phyloP scores from a whole-genome alignment of 2,797 vertebrate genomes.

The Halcyon smyrnensis region DNA sequence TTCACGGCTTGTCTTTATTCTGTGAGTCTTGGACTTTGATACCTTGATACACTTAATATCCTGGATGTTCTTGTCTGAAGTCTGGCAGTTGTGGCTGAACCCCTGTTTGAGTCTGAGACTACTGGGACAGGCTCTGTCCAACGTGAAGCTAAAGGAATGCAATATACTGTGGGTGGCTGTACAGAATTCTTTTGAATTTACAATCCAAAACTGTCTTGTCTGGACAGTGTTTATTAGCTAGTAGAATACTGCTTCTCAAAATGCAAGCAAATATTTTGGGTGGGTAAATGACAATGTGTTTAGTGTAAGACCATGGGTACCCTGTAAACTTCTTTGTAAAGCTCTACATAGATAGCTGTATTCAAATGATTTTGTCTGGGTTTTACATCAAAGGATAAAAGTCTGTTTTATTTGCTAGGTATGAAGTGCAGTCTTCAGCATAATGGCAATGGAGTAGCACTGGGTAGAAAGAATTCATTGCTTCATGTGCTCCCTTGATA shows the following conservation, averaged over 20 bases:
- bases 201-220: too few species aligned
- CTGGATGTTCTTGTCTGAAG: neutral
- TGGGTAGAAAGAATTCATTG: neutral
- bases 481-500: neutral
- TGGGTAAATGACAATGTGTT: neutral
- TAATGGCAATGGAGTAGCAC: neutral
- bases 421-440: neutral
- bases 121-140: neutral
- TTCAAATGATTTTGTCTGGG: neutral
- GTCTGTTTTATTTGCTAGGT: neutral
- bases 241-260: neutral
- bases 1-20: neutral
- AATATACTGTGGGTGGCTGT: too few species aligned
- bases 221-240: too few species aligned
- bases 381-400: neutral
- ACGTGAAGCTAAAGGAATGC: neutral
- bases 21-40: neutral
- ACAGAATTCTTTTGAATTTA: too few species aligned
- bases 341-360: neutral
- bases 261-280: neutral
- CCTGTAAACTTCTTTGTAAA: neutral
- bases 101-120: accelerated
- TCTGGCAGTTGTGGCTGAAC: neutral
- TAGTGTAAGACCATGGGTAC: too few species aligned
- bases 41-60: neutral